Base-by-base conservation (phyloP, 2,888 invertebrate species). In the Nymphalis polychloros region DNA sequence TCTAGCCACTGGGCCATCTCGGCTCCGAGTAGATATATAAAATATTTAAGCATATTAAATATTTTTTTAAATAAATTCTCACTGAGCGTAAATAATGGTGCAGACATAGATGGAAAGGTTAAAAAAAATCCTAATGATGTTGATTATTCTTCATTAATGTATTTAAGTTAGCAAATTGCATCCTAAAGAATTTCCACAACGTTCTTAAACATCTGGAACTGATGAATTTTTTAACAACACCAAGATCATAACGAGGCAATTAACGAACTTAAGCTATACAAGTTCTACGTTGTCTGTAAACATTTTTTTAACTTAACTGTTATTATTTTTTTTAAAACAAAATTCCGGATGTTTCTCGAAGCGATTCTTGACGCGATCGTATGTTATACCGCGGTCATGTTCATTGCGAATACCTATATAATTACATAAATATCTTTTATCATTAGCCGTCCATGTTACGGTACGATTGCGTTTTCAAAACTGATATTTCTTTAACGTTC, bases 371-470 rank as follows among this genome's bases (percentile, higher is more conserved):
- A 57, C 63, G 53, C 49, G 17, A 55, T 50, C 64, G 55, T 66
- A 63, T 61, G 49, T 67, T 53, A 69, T 64, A 60, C 68, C 52
- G 50, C 41, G 55, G 66, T 64, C 55, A 62, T 55, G 50, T 64
- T 76, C 72, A 76, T 75, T 70, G 63, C 73, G 61, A 72, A 84
- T 64, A 79, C 77, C 79, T 81, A 75, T 79, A 76, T 84, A 85
- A 86, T 86, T 84, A 79, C 76, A 63, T 75, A 79, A 72, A 76
- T 75, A 75, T 76, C 73, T 75, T 77, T 78, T 76, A 77, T 76
- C 78, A 73, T 67, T 72, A 23, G 62, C 55, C 20, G 63, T 53
- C 20, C 77, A 76, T 78, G 78, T 71, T 77, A 80, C 79, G 81
- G 74, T 79, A 76, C 78, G 76, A 60, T 76, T 72, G 68, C 67